phyloP scores from a whole-genome alignment of 2,888 invertebrate genomes.

The Drosophila merina region DNA sequence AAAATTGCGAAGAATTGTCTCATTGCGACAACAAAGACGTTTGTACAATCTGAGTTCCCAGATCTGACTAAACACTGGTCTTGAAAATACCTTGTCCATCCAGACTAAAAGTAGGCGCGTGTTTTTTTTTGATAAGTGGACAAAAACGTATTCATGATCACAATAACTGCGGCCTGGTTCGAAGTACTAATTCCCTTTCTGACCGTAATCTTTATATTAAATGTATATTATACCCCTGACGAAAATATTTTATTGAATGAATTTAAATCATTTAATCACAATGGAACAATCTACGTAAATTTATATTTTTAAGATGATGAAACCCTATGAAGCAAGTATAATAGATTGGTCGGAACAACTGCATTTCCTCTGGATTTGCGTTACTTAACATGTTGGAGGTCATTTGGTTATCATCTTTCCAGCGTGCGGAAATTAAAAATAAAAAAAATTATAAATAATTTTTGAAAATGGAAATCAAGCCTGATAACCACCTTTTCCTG shows the following conservation, averaged over 20 bases:
- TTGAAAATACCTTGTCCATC: conserved; percentile 25
- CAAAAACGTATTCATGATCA: conserved; percentile 1
- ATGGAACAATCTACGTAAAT: neutral
- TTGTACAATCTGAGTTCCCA: conserved; percentile 23
- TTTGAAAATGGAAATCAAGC: neutral
- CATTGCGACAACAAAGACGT: conserved; percentile 25
- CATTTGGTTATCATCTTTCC: conserved; percentile 14
- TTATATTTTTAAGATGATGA: neutral
- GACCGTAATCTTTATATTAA: neutral
- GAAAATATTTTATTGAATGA: conserved; percentile 1
- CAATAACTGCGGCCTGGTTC: neutral
- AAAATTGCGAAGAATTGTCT: conserved; percentile 19
- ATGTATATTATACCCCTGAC: neutral
- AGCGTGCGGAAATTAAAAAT: conserved; percentile 5
- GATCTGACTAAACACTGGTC: conserved; percentile 44
- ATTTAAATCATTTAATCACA: neutral
- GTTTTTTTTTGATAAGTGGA: conserved; percentile 51
- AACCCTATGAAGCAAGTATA: neutral
- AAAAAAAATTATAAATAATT: neutral
- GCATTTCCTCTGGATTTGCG: conserved; percentile 1
- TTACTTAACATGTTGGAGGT: neutral
- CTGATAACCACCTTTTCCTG: neutral
- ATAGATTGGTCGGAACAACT: neutral
- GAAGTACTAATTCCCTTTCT: conserved; percentile 16
- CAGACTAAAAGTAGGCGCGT: conserved; percentile 27